Evolutionary conservation across 2,797 vertebrate species (phyloP).

Genomic region (Microctenopoma steveboyesi): DNA sequence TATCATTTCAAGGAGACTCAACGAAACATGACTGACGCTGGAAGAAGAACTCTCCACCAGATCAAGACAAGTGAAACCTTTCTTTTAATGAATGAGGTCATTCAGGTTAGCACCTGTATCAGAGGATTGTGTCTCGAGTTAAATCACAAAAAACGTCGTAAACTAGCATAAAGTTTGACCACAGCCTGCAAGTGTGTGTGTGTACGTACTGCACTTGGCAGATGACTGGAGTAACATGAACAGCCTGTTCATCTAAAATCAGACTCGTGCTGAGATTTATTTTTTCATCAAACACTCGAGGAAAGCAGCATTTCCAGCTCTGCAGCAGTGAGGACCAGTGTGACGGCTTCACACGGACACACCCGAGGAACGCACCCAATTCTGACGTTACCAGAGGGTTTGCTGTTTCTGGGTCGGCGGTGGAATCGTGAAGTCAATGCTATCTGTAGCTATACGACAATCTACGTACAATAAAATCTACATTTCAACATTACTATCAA

Average conservation of each 20-base stretch:
- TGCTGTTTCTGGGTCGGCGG: no score
- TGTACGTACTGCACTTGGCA: constrained; percentile 11
- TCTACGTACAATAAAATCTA: no score
- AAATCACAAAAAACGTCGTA: background rate
- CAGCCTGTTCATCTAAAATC: constrained; percentile 27
- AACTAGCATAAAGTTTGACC: constrained; percentile 1
- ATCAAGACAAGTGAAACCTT: no score
- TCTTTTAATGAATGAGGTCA: background rate
- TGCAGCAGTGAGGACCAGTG: background rate
- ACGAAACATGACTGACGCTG: background rate
- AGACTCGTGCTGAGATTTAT: constrained; percentile 8
- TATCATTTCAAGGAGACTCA: background rate
- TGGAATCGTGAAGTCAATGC: background rate
- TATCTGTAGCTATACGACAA: no score
- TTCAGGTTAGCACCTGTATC: no score
- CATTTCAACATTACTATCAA: no score
- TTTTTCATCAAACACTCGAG: background rate
- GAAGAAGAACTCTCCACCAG: background rate
- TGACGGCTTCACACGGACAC: background rate
- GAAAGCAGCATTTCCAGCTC: constrained; percentile 11
- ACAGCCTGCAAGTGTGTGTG: constrained; percentile 7
- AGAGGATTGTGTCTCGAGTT: no score
- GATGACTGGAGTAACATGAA: constrained; percentile 12
- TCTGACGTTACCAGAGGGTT: background rate
- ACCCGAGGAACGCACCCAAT: background rate